A percentile compares a stretch with the other conserved stretches of the same genome.
phyloP scores from a whole-genome alignment of 2,888 invertebrate species.

The Calephelis perditalis region DNA sequence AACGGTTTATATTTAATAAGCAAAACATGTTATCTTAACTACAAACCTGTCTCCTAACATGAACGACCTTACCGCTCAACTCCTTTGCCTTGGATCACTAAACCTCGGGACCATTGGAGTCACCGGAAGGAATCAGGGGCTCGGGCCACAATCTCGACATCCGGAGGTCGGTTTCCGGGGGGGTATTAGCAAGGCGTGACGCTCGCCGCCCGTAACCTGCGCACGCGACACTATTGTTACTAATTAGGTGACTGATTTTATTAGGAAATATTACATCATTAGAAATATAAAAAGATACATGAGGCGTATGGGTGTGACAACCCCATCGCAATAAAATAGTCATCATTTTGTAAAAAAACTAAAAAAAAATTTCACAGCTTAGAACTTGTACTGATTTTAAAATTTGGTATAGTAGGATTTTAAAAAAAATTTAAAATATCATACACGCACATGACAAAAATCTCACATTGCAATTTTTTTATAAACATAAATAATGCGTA shows the following conservation, averaged over 20 bases:
- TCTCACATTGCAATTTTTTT: too few relatives aligned
- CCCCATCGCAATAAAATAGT: too few relatives aligned
- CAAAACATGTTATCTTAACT: background rate
- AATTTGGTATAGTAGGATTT: too few relatives aligned
- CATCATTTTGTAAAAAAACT: too few relatives aligned
- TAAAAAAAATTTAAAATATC: too few relatives aligned
- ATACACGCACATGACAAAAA: too few relatives aligned
- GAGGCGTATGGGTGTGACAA: too few relatives aligned
- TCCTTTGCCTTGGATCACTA: constrained; percentile 28
- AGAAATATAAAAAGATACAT: background rate
- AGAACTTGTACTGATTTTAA: too few relatives aligned
- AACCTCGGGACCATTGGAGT: constrained; percentile 36
- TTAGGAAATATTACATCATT: constrained; percentile 16
- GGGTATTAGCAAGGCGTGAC: constrained; percentile 45
- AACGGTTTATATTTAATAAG: too few relatives aligned
- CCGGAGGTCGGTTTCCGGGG: constrained; percentile 59
- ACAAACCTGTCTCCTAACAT: background rate
- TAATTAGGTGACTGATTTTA: constrained; percentile 31
- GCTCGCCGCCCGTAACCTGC: constrained; percentile 54
- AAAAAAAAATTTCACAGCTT: too few relatives aligned
- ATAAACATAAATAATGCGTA: too few relatives aligned
- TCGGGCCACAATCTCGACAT: constrained; percentile 70
- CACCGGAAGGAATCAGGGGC: constrained; percentile 76
- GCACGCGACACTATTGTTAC: constrained; percentile 48
- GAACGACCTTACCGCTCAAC: constrained; percentile 20